Base-by-base conservation (phyloP, 35 echinoderm and acorn worm species). In the Apostichopus californicus region DNA sequence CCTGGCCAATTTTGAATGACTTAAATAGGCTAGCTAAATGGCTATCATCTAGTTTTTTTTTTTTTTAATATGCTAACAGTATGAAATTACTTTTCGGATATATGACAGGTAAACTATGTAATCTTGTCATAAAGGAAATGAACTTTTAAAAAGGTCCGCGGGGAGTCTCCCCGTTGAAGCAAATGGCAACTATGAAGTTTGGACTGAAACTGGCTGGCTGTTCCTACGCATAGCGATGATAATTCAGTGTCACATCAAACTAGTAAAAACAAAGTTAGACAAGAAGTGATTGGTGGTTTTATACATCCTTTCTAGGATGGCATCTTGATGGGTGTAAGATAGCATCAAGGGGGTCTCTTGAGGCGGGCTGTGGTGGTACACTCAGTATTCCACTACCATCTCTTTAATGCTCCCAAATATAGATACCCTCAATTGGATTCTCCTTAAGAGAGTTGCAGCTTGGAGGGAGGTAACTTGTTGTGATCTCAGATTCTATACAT, bases 91-190 rank as follows among this genome's bases (percentile, higher is more conserved):
- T 46, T 46, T 46, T 46, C 34, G 3, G 34, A 46, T 46, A 46
- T 46, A 46, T 46, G 34, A 46, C 34, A 46, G 34, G 34, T 46
- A 46, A 46, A 46, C 34, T 46, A 46, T 46, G 34, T 46, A 46
- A 46, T 46, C 34, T 46, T 46, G 34, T 46, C 34, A 46, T 55
- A 53, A 46, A 83, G 55, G 28, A 83, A 83, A 83, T 83, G 80
- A 55, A 34, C 80, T 83, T 34, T 55, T 83, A 56, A 46, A 83
- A 83, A 55, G 80, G 80, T 56, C 80, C 80, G 1, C n/a, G 46
- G 80, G 80, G 80, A 56, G n/a, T 83, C 64, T 68, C 18, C 11
- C 11, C 3, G 64, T 68, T 68, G 64, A 46, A 46, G 34, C 34
- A 46, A 46, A 46, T 46, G 34, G 34, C 1, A 46, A 46, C 34